These are phyloP conservation scores for Neodiprion pinetum DNA, from an alignment of 1,140 invertebrate species.

Conservation along the genomic window DNA sequence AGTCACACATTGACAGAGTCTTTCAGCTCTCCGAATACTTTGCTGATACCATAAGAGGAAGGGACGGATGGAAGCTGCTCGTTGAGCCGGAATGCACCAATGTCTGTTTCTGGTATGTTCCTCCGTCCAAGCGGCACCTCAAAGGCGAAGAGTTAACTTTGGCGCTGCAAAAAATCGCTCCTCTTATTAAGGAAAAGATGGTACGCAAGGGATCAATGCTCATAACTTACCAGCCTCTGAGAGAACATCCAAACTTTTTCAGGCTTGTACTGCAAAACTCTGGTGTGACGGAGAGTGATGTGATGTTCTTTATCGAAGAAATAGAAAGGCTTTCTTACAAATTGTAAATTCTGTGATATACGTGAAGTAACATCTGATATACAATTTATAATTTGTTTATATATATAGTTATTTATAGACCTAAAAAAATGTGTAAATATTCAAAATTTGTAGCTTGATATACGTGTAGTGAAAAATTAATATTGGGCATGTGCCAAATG, in stretches of 20 bases:
- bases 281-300: conserved; percentile 77
- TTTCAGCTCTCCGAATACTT: conserved; percentile 80
- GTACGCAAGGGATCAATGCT: conserved; percentile 94
- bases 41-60: conserved; percentile 69
- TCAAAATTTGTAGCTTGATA: too few relatives aligned
- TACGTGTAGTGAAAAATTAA: too few relatives aligned
- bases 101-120: conserved; percentile 96
- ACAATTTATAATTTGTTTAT: neutral
- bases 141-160: conserved; percentile 70
- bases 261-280: conserved; percentile 93
- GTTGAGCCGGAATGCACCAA: conserved; percentile 90
- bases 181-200: conserved; percentile 93
- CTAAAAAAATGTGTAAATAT: too few relatives aligned
- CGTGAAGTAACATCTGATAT: neutral
- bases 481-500: too few relatives aligned
- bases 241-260: conserved; percentile 88
- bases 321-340: conserved; percentile 82
- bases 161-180: conserved; percentile 83
- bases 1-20: conserved; percentile 79
- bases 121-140: conserved; percentile 69
- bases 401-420: conserved; percentile 4
- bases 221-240: conserved; percentile 91
- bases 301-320: conserved; percentile 86
- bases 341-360: conserved; percentile 57
- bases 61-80: conserved; percentile 78